Evolutionary conservation across 92 coral and sea anemone genomes (phyloP).

Genomic region (Zoanthus solanderi): DNA sequence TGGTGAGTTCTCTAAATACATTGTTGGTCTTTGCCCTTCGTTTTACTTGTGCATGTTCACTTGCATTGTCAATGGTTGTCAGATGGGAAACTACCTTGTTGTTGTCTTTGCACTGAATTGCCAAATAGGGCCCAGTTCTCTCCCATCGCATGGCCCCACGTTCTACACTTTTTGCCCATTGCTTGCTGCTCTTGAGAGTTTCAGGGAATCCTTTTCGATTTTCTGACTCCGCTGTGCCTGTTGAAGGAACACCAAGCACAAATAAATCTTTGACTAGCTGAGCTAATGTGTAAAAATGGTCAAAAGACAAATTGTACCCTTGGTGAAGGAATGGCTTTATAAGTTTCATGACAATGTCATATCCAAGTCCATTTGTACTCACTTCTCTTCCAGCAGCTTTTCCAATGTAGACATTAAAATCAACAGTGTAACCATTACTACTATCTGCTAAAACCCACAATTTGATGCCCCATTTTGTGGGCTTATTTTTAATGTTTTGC

Average conservation of each 20-base stretch:
- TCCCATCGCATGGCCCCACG: slow-evolving; percentile 66
- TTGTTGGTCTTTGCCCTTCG: slow-evolving; percentile 56
- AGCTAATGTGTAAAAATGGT: slow-evolving; percentile 67
- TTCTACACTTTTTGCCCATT: background rate
- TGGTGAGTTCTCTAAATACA: slow-evolving; percentile 40
- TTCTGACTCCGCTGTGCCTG: slow-evolving; percentile 61
- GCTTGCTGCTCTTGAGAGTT: no score
- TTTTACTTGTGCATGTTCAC: slow-evolving; percentile 37
- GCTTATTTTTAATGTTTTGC: slow-evolving; percentile 67
- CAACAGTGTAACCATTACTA: slow-evolving; percentile 66
- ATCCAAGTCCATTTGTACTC: slow-evolving; percentile 66
- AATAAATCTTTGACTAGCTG: slow-evolving; percentile 62
- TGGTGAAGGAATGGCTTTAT: slow-evolving; percentile 54
- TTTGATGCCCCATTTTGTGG: slow-evolving; percentile 58
- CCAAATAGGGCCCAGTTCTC: slow-evolving; percentile 53
- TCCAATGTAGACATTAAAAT: slow-evolving; percentile 67
- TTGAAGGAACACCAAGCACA: slow-evolving; percentile 58
- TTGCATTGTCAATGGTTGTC: slow-evolving; percentile 69
- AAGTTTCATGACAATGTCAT: slow-evolving; percentile 74
- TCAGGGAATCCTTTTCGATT: slow-evolving; percentile 19
- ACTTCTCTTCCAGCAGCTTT: slow-evolving; percentile 60
- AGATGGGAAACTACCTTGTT: slow-evolving; percentile 69
- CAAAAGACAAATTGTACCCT: slow-evolving; percentile 77
- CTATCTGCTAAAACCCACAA: slow-evolving; percentile 72
- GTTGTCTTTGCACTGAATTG: slow-evolving; percentile 60